These are phyloP conservation scores for Listronotus oregonensis DNA, from an alignment of 1,140 invertebrate species.

Conservation along the genomic window DNA sequence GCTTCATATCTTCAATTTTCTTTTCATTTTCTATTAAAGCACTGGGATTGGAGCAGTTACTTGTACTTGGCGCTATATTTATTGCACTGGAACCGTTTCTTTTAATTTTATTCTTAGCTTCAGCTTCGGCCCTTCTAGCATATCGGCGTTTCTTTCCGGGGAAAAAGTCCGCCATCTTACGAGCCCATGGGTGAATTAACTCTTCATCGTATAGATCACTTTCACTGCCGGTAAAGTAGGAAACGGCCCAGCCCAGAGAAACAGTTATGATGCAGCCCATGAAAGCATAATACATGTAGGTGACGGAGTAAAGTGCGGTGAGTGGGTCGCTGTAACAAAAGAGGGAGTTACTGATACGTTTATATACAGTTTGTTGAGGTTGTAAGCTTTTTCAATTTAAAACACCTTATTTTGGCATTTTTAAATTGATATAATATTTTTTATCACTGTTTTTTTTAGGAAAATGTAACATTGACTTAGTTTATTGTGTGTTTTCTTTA, in stretches of 20 bases:
- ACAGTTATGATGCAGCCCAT: constrained; percentile 71
- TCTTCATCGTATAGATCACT: constrained; percentile 71
- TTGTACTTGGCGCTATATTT: constrained; percentile 8
- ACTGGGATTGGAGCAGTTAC: neutral
- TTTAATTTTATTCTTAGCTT: constrained; percentile 19
- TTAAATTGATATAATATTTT: too few relatives aligned
- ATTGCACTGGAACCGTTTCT: constrained; percentile 9
- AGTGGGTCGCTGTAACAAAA: constrained; percentile 61
- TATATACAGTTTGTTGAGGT: too few relatives aligned
- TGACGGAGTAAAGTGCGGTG: constrained; percentile 67
- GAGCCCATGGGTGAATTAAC: constrained; percentile 67
- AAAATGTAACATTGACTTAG: too few relatives aligned
- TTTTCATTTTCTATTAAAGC: constrained; percentile 4
- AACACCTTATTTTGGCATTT: too few relatives aligned
- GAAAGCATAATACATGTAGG: constrained; percentile 78
- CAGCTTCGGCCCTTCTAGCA: constrained; percentile 27
- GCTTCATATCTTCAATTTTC: constrained; percentile 15
- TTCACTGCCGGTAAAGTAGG: constrained; percentile 65
- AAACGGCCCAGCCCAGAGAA: constrained; percentile 67
- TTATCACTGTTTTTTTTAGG: too few relatives aligned
- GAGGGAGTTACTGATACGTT: constrained; percentile 1
- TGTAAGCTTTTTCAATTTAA: too few relatives aligned
- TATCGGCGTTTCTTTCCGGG: constrained; percentile 59
- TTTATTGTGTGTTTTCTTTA: too few relatives aligned
- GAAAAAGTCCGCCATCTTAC: constrained; percentile 62